phyloP scores from a whole-genome alignment of 2,797 vertebrate genomes.

The Remorina albescens region DNA sequence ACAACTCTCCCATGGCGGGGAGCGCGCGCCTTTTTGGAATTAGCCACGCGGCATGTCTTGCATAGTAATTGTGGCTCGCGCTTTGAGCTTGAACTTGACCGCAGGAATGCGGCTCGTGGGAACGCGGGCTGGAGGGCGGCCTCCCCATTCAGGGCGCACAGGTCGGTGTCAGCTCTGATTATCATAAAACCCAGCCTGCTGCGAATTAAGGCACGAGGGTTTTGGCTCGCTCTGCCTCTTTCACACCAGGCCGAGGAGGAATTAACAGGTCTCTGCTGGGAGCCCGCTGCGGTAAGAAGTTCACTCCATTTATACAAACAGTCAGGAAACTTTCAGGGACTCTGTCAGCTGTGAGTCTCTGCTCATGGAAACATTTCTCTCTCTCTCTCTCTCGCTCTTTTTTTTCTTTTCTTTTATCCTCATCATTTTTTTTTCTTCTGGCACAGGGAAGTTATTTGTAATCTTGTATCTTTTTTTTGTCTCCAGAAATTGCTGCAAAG shows the following conservation, averaged over 20 bases:
- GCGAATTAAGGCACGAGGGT: constrained; percentile 79
- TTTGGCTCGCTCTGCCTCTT: constrained; percentile 59
- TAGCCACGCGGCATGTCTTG: constrained; percentile 80
- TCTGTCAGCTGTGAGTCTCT: no score
- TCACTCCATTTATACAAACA: constrained; percentile 19
- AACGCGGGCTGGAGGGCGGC: constrained; percentile 77
- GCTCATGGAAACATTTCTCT: no score
- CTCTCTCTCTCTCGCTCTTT: no score
- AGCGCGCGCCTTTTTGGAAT: constrained; percentile 75
- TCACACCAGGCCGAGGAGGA: constrained; percentile 70
- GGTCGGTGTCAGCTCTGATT: constrained; percentile 84
- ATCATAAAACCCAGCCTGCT: constrained; percentile 83
- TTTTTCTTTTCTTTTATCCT: background rate
- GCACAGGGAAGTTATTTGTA: background rate
- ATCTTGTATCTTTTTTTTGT: background rate
- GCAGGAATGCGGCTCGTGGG: constrained; percentile 84
- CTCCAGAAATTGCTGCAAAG: background rate
- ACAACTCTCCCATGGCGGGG: constrained; percentile 75
- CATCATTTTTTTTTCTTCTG: background rate
- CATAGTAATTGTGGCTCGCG: constrained; percentile 75
- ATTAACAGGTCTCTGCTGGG: constrained; percentile 60
- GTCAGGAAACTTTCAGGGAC: background rate
- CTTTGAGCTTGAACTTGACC: constrained; percentile 89
- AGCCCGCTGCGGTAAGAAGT: constrained; percentile 67
- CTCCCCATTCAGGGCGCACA: constrained; percentile 77